These are phyloP conservation scores for Zalophus californianus DNA, from an alignment of 2,797 vertebrate species.

Conservation along the genomic window DNA sequence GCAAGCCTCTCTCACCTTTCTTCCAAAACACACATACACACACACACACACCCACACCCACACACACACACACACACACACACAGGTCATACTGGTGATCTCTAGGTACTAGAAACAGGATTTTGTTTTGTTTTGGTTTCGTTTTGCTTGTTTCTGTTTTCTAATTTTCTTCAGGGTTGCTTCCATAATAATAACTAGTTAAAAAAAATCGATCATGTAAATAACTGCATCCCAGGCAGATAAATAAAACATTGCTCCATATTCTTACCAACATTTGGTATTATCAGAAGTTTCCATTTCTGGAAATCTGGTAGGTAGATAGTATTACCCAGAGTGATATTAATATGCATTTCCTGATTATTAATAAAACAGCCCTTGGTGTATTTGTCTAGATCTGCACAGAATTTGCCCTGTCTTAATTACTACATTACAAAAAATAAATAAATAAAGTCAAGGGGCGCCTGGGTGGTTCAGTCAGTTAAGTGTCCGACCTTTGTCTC, in stretches of 20 bases:
- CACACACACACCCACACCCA: no score
- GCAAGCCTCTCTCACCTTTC: not conserved
- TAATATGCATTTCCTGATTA: not conserved
- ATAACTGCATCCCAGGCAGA: not conserved
- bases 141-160: not conserved
- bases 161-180: not conserved
- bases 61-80: no score
- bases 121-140: not conserved
- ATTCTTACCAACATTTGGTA: not conserved
- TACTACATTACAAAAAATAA: not conserved
- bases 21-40: not conserved
- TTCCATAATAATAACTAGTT: not conserved
- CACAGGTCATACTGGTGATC: not conserved
- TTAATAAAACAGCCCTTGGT: not conserved
- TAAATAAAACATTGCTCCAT: not conserved
- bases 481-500: not conserved
- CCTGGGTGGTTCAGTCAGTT: not conserved
- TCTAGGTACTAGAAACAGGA: not conserved
- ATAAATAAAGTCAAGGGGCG: not conserved
- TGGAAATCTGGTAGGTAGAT: not conserved
- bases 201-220: not conserved
- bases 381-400: slow-evolving; percentile 17
- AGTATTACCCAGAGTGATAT: not conserved
- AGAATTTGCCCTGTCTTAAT: not conserved
- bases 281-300: slow-evolving; percentile 8